A percentile compares a stretch with the other conserved stretches of the same genome.
Conservation (phyloP, 2,797 vertebrate genomes). For the Rhodeus uyekii region DNA sequence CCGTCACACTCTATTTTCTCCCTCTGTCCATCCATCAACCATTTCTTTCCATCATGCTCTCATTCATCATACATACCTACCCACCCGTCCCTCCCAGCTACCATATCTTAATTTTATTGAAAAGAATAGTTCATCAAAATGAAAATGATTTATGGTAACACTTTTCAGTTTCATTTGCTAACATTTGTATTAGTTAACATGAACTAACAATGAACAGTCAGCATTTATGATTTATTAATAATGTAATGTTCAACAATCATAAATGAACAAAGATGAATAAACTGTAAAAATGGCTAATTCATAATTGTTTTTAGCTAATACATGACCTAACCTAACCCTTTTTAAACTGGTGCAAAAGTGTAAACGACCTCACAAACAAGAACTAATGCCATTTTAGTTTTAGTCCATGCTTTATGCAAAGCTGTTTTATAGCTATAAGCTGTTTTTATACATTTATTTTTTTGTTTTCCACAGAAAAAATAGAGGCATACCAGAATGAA, state of each 20-base stretch:
- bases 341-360: not conserved
- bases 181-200: not conserved
- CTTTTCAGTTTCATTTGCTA: not conserved
- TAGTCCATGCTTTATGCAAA: not conserved
- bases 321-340: not conserved
- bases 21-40: constrained; percentile 38
- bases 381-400: not conserved
- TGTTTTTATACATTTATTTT: too few relatives aligned
- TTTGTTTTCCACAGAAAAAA: too few relatives aligned
- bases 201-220: not conserved
- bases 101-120: constrained; percentile 38
- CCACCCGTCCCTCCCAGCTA: constrained; percentile 53
- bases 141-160: too few relatives aligned
- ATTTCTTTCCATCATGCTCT: constrained; percentile 15
- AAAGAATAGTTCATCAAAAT: not conserved
- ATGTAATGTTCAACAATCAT: not conserved
- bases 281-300: not conserved
- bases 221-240: not conserved
- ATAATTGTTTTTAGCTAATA: not conserved
- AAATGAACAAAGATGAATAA: not conserved
- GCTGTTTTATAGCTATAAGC: not conserved
- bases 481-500: too few relatives aligned
- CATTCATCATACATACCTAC: constrained; percentile 51
- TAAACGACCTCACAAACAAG: not conserved
- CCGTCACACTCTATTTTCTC: constrained; percentile 30